Conservation (phyloP, 2,888 invertebrate species). For the Carpatolechia fugitivella region DNA sequence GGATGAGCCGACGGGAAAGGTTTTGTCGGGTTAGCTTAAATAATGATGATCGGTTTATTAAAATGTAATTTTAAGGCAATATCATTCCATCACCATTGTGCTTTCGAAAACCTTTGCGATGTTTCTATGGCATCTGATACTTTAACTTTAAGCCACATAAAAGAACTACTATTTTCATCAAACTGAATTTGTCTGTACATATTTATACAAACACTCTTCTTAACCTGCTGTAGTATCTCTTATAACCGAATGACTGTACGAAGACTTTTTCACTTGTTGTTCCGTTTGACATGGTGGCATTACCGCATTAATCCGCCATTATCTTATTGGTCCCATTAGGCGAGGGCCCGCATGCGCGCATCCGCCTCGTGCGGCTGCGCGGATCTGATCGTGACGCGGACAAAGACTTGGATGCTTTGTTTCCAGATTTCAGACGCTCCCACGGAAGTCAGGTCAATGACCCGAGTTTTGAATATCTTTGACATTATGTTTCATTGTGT, state of each 20-base stretch:
- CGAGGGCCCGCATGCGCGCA: constrained; percentile 29
- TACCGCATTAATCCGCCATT: constrained; percentile 3
- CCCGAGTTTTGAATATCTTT: not conserved
- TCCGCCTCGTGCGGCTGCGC: constrained; percentile 18
- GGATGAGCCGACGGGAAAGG: constrained; percentile 41
- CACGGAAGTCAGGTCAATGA: constrained; percentile 18
- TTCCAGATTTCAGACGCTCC: constrained; percentile 14
- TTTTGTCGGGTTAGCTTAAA: constrained; percentile 41
- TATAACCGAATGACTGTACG: not conserved
- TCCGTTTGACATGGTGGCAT: constrained; percentile 5
- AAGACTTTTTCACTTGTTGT: constrained; percentile 9
- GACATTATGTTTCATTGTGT: too few species aligned
- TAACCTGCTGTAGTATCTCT: too few species aligned
- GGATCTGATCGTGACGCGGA: constrained; percentile 21
- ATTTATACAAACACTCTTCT: too few species aligned
- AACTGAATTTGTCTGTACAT: not conserved
- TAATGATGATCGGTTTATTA: constrained; percentile 43
- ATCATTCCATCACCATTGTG: constrained; percentile 73
- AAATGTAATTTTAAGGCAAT: constrained; percentile 41
- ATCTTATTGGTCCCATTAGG: constrained; percentile 17
- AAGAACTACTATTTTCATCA: too few species aligned
- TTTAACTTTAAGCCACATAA: too few species aligned
- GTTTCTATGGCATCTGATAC: not conserved
- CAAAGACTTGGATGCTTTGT: constrained; percentile 20
- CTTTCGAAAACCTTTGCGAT: constrained; percentile 51